Conservation (phyloP, 2,113 vertebrate genomes). For the Spermophilus dauricus region DNA sequence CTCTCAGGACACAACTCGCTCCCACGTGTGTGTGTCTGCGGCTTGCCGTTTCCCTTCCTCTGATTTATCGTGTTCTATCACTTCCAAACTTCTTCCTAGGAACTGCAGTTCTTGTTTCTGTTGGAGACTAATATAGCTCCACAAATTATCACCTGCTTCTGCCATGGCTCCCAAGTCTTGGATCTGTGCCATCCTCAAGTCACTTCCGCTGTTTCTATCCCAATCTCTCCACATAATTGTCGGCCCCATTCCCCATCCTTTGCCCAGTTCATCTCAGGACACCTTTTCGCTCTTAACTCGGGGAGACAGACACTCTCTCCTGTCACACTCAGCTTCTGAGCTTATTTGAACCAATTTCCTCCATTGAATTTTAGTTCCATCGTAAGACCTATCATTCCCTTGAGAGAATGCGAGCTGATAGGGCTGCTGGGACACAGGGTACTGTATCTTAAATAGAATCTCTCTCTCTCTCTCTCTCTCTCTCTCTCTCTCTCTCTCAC, state of each 20-base stretch:
- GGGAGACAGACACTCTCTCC: not conserved
- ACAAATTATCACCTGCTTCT: not conserved
- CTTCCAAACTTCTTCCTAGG: not conserved
- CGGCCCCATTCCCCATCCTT: not conserved
- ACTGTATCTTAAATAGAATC: not conserved
- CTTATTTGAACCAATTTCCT: slow-evolving; percentile 19
- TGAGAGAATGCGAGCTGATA: not conserved
- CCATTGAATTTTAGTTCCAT: not conserved
- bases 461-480: too few species aligned
- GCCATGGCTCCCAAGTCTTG: not conserved
- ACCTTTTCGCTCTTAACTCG: not conserved
- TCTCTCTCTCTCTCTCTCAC: too few species aligned
- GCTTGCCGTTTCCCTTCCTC: not conserved
- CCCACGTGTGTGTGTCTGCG: rapidly evolving
- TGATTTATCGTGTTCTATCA: not conserved
- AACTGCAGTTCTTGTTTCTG: not conserved
- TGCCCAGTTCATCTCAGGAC: not conserved
- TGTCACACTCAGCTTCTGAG: not conserved
- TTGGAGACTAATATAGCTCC: slow-evolving; percentile 2
- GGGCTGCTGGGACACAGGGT: too few species aligned
- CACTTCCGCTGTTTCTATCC: not conserved
- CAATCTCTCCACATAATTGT: not conserved
- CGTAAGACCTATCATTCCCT: not conserved
- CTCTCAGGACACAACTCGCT: not conserved
- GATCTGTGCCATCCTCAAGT: not conserved